Conservation (phyloP, 1,140 invertebrate species). For the Lysiphlebus fabarum region DNA sequence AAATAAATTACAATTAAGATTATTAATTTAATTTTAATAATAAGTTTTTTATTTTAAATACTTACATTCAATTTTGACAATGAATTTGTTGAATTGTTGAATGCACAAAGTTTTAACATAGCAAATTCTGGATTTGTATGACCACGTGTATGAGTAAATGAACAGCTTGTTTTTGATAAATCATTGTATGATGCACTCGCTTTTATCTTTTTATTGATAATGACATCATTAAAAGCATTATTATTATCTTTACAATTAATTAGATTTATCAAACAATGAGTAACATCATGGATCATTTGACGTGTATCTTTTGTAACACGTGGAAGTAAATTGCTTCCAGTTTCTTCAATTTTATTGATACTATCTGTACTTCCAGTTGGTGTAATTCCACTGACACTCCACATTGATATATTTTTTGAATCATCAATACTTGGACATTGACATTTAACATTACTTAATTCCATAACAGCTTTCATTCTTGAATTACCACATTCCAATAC, state of each 20-base stretch:
- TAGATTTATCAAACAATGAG: conserved; percentile 34
- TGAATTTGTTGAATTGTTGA: too few relatives aligned
- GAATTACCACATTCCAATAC: conserved; percentile 41
- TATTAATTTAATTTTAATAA: too few relatives aligned
- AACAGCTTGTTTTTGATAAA: too few relatives aligned
- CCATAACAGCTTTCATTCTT: conserved; percentile 41
- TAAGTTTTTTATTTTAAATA: too few relatives aligned
- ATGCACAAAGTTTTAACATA: too few relatives aligned
- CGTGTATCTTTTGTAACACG: conserved; percentile 33
- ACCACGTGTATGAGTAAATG: too few relatives aligned
- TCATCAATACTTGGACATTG: conserved; percentile 36
- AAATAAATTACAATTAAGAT: too few relatives aligned
- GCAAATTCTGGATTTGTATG: too few relatives aligned
- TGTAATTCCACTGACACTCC: conserved; percentile 41
- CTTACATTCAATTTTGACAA: too few relatives aligned
- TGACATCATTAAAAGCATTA: conserved; percentile 12
- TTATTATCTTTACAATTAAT: conserved; percentile 33
- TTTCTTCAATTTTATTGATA: conserved; percentile 40
- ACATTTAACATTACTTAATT: conserved; percentile 37
- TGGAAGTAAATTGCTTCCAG: conserved; percentile 43
- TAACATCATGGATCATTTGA: conserved; percentile 33
- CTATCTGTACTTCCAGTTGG: conserved; percentile 33
- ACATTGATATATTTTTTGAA: conserved; percentile 39
- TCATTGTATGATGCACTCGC: too few relatives aligned
- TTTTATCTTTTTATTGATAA: too few relatives aligned